Conservation (phyloP, 2,113 vertebrate species). For the Conger conger region DNA sequence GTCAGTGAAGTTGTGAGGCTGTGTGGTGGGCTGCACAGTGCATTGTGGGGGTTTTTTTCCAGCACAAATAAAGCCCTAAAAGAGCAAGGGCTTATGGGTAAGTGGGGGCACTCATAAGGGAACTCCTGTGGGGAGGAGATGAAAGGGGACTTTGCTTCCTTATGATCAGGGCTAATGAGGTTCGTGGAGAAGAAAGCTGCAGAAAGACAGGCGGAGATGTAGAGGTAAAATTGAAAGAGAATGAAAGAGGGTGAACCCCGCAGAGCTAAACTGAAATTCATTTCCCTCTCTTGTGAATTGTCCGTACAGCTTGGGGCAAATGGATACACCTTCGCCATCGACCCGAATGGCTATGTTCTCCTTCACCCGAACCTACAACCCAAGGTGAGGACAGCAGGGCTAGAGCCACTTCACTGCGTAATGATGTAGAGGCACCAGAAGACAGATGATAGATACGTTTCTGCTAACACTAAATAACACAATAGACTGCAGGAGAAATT, state of each 20-base stretch:
- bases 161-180: not conserved
- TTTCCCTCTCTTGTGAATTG: constrained; percentile 25
- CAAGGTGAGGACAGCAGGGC: constrained; percentile 73
- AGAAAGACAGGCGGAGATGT: not conserved
- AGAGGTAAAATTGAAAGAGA: not conserved
- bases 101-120: not conserved
- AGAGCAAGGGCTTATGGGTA: not conserved
- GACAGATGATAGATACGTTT: not conserved
- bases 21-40: not conserved
- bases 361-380: constrained; percentile 96
- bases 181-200: not conserved
- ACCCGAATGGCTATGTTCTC: constrained; percentile 96
- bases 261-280: not conserved
- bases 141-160: not conserved
- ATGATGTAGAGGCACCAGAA: not conserved
- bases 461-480: not conserved
- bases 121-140: not conserved
- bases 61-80: not conserved
- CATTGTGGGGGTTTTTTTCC: no score
- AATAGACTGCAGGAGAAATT: not conserved
- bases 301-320: constrained; percentile 88
- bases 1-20: not conserved
- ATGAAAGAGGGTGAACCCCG: not conserved
- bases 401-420: not conserved
- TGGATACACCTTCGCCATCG: constrained; percentile 97